Base-by-base conservation (phyloP, 2,113 vertebrate species). In the Oreochromis niloticus region DNA sequence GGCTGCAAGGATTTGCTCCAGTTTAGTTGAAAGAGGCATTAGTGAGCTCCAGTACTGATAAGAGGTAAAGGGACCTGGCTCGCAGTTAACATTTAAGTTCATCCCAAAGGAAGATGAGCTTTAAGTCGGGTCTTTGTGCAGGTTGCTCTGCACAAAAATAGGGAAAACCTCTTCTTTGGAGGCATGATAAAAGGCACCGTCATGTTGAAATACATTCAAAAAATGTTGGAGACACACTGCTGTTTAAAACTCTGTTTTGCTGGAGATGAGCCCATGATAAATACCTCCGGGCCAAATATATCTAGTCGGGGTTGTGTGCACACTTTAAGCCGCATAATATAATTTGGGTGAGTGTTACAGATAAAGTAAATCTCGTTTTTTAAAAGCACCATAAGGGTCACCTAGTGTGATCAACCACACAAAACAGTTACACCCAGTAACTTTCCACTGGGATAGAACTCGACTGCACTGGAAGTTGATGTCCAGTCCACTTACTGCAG, bases 121-220 rank as follows among this genome's bases (percentile, higher is more conserved):
- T 71, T 43, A 71, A 71, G n/a, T 71, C 1, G 19, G 54, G 16
- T 82, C 24, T 61, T 19, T 63, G 56, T 75, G 41, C 46, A 78
- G 73, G 73, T 78, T 78, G 17, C 43, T 52, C 17, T 52, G 73
- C 27, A 13, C 46, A 1, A n/a, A 71, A 50, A 73, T 4, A 17
- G 7, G 36, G 9, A 55, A 71, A 55, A 27, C n/a, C 34, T 30
- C 19, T 9, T 81, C 80, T 52, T 54, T 52, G 34, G 34, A 3
- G 0, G 22, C n/a, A 34, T 0, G 17, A 34, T 30, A 50, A 3
- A 48, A 50, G 17, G 11, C 9, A 30, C 12, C 16, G 41, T n/a
- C 19, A 10, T 24, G 27, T 6, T 54, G 46, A 83, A 83, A 19
- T n/a, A 55, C 16, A 2, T 78, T 30, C 2, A 75, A 32, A 36